Conservation (phyloP, 2,113 vertebrate genomes). For the Dryoscopus gambensis region DNA sequence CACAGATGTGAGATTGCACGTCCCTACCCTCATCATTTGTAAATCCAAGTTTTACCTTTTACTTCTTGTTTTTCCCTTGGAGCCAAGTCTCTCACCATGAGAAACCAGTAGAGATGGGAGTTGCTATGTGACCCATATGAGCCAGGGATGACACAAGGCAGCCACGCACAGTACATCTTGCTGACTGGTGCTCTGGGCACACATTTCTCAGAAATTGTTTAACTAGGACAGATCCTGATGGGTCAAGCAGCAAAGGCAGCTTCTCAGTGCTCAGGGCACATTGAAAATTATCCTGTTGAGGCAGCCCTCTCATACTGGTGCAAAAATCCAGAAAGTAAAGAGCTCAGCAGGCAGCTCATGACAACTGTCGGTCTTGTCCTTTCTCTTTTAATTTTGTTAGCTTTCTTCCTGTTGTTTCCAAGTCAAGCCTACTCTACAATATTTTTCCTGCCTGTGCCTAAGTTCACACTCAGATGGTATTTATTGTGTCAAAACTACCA, state of each 20-base stretch:
- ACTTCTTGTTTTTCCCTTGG: background rate
- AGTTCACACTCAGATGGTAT: background rate
- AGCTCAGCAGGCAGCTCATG: background rate
- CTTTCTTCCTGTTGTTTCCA: background rate
- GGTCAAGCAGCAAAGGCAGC: background rate
- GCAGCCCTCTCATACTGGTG: background rate
- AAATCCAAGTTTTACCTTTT: background rate
- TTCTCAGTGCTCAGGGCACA: background rate
- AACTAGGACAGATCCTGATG: background rate
- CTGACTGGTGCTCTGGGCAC: background rate
- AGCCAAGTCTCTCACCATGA: background rate
- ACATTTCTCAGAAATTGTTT: background rate
- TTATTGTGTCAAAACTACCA: background rate
- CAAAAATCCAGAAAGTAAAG: background rate
- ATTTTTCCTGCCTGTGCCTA: background rate
- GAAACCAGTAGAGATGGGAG: background rate
- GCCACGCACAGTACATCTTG: background rate
- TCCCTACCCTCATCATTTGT: background rate
- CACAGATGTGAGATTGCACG: background rate
- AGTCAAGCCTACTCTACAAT: background rate
- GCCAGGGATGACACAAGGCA: fast-evolving
- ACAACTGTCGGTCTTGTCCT: background rate
- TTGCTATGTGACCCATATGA: background rate
- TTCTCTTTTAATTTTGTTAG: background rate
- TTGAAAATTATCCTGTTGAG: background rate